A percentile compares a stretch with the other conserved stretches of the same genome.
Conservation (phyloP, 1,140 invertebrate genomes). For the Alviniconcha marisindica region DNA sequence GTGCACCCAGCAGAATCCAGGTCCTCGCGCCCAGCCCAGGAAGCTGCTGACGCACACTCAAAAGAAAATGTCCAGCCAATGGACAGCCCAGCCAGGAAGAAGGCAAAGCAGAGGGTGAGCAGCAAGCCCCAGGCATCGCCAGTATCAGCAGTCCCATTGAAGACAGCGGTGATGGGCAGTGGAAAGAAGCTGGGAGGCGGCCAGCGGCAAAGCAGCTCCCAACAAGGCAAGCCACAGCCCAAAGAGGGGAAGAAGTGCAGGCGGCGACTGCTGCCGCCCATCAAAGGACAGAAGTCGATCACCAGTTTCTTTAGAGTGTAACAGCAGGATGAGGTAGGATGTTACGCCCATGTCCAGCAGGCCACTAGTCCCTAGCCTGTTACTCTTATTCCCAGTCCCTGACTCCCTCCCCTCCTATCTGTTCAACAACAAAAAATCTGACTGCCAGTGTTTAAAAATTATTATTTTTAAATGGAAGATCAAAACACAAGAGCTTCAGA, state of each 20-base stretch:
- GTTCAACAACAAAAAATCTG: neutral
- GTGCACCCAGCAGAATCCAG: constrained; percentile 12
- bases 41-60: neutral
- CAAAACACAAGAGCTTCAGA: too few species aligned
- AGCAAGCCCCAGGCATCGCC: neutral
- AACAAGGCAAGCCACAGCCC: neutral
- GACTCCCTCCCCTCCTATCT: neutral
- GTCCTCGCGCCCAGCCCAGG: neutral
- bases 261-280: neutral
- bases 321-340: neutral
- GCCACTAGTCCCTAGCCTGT: neutral
- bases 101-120: neutral
- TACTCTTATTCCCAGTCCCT: neutral
- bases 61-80: neutral
- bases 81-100: neutral
- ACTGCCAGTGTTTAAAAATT: too few species aligned
- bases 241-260: constrained; percentile 15
- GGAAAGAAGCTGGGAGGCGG: neutral
- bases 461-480: too few species aligned
- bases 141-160: too few species aligned
- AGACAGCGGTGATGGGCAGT: too few species aligned
- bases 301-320: constrained; percentile 9
- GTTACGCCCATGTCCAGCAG: neutral
- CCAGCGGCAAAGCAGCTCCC: neutral
- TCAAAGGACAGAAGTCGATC: neutral